Base-by-base conservation (phyloP, 1,140 invertebrate genomes). In the Cydia pomonella region DNA sequence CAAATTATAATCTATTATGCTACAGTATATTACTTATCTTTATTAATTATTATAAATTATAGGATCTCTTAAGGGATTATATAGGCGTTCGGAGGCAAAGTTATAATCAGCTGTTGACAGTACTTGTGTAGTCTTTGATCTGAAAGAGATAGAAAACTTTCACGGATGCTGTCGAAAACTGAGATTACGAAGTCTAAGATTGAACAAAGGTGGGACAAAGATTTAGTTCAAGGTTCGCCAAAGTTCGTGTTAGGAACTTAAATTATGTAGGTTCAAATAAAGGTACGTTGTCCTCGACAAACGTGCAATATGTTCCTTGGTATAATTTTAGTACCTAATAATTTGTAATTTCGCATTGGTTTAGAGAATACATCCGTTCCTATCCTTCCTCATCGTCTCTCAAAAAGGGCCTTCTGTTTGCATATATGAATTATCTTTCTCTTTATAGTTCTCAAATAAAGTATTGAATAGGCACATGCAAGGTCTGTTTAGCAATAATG, bases 201-300 rank as follows among this genome's bases (percentile, higher is more conserved):
- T 0, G 59, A 63, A 27, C 9, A 63, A 63, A 23, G 59, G 59
- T 16, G 59, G 25, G 13, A 25, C 9, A 25, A 21, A 12, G 59
- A 63, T 27, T 63, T 63, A 63, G 59, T 63, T 63, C 59, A 64
- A 33, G 63, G 25, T 16, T n/a, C 63, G 27, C 25, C 5, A 25
- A 33, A 64, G 27, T 64, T 64, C 16, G 27, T 29, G 63, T 64
- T n/a, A 64, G 12, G 12, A 64, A n/a, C 63, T 64, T 29, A 16
- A 33, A 64, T 64, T 64, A 64, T 64, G 13, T 27, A 27, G 12
- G 33, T 64, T 16, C 25, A 29, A 29, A 64, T 23, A 64, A 63
- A 27, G 59, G 23, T 63, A 16, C 27, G 3, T 25, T 29, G 12
- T 64, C 27, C 27, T 64, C 63, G 59, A 63, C 3, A 7, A 13